phyloP scores from a whole-genome alignment of 2,113 vertebrate species.

The Ramphastos sulfuratus region DNA sequence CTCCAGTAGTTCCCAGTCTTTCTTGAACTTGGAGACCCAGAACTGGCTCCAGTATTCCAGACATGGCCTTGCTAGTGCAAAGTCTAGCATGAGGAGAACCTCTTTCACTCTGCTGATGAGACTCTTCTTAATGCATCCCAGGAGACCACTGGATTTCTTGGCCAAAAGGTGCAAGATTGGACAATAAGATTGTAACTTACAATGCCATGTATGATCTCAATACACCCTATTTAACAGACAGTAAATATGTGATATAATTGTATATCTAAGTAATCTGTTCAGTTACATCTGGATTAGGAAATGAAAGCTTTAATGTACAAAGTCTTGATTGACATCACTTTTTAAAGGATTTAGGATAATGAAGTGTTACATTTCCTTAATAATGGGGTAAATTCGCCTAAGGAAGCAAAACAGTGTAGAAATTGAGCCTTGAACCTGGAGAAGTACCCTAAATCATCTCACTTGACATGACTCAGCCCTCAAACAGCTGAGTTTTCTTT shows the following conservation, averaged over 20 bases:
- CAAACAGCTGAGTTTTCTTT: not conserved
- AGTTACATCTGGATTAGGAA: not conserved
- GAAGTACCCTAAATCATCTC: not conserved
- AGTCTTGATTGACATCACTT: not conserved
- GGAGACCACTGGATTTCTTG: not conserved
- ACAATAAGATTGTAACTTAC: not conserved
- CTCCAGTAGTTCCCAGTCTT: not conserved
- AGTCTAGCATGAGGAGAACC: not conserved
- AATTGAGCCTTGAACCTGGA: not conserved
- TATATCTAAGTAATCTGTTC: not conserved
- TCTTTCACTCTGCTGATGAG: not conserved
- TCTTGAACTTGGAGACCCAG: not conserved
- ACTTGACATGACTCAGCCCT: not conserved
- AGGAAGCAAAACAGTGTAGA: not conserved
- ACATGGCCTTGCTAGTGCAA: not conserved
- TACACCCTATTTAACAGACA: not conserved
- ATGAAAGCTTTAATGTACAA: conserved; percentile 31
- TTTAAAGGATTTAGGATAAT: not conserved
- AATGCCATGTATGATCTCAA: not conserved
- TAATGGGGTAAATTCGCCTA: not conserved
- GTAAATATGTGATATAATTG: not conserved
- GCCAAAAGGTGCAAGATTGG: not conserved
- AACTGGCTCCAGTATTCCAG: not conserved
- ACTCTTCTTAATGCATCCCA: not conserved
- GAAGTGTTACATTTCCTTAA: not conserved